phyloP scores from a whole-genome alignment of 2,113 vertebrate species.

The Salvelinus namaycush region DNA sequence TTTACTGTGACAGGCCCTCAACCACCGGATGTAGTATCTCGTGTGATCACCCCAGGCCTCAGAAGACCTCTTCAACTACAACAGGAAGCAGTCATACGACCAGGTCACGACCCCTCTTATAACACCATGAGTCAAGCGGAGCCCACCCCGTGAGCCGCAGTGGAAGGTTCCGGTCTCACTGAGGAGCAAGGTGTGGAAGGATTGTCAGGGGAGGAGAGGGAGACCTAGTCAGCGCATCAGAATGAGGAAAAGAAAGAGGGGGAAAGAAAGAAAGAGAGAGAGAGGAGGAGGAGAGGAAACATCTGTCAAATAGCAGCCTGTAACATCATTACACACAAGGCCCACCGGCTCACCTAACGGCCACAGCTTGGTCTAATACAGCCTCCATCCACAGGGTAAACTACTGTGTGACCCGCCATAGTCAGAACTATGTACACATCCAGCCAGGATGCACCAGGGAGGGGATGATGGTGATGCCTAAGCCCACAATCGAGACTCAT shows the following conservation, averaged over 20 bases:
- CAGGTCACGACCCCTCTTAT: slow-evolving; percentile 67
- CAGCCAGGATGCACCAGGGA: slow-evolving; percentile 4
- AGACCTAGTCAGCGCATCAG: background rate
- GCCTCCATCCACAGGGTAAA: slow-evolving; percentile 59
- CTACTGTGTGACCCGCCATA: slow-evolving; percentile 67
- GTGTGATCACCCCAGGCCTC: slow-evolving; percentile 63
- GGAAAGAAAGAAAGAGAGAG: slow-evolving; percentile 21
- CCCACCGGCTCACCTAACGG: slow-evolving; percentile 62
- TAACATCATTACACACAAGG: slow-evolving; percentile 67
- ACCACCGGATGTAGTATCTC: slow-evolving; percentile 50
- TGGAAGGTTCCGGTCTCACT: slow-evolving; percentile 71
- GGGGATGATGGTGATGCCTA: background rate
- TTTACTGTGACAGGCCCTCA: slow-evolving; percentile 45
- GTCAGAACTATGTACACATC: slow-evolving; percentile 23
- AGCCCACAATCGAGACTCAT: background rate
- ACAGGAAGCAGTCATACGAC: slow-evolving; percentile 71
- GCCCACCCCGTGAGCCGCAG: slow-evolving; percentile 73
- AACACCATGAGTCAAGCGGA: slow-evolving; percentile 69
- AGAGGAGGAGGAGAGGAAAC: slow-evolving; percentile 45
- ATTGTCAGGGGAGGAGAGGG: slow-evolving; percentile 25
- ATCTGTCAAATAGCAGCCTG: slow-evolving; percentile 75
- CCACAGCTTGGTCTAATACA: slow-evolving; percentile 71
- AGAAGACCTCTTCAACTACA: slow-evolving; percentile 65
- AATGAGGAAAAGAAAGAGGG: slow-evolving; percentile 12
- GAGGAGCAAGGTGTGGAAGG: slow-evolving; percentile 67